Evolutionary conservation across 2,888 invertebrate genomes (phyloP), one percentile per base, ranked within the genome.

Genomic region (Anarsia innoxiella): DNA sequence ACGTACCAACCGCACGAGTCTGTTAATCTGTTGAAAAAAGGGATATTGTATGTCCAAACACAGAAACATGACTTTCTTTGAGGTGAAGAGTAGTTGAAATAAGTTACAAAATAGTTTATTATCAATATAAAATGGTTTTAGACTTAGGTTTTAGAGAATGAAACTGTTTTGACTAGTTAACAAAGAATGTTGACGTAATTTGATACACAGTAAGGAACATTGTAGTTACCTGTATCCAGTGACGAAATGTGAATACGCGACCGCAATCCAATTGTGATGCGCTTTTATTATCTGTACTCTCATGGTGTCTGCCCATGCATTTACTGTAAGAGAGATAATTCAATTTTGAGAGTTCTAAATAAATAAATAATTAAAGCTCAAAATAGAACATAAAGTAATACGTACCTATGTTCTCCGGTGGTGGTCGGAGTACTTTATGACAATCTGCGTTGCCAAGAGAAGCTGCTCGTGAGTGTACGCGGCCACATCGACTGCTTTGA

Each of bases 191-290:
- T n/a, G n/a, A n/a, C n/a, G n/a, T n/a, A n/a, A n/a, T n/a, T n/a
- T n/a, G n/a, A n/a, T n/a, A n/a, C n/a, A n/a, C n/a, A n/a, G n/a
- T n/a, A n/a, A n/a, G n/a, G n/a, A n/a, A n/a, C n/a, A n/a, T n/a
- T n/a, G n/a, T n/a, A n/a, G 61, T 64, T 79, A 94, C 93, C 93
- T 90, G 72, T 96, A 99, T 63, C 97, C 96, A 41, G 95, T 94
- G 12, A 98, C 94, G 79, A 96, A 97, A 78, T 98, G 96, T 39
- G 96, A 93, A 73, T 97, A 98, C 0, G 97, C 97, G 12, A 97
- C 96, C 12, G 95, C 96, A 46, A 99, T 94, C 95, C 97, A 98
- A 70, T 97, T 98, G 72, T 98, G 97, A 79, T 99, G 97, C 2
- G 97, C 97, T 68, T 95, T 94, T 51, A 97, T 94, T 34, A 96